A percentile compares a stretch with the other conserved stretches of the same genome.
These are phyloP conservation scores for Heterotilapia buettikoferi DNA, from an alignment of 2,113 vertebrate genomes.

Conservation along the genomic window DNA sequence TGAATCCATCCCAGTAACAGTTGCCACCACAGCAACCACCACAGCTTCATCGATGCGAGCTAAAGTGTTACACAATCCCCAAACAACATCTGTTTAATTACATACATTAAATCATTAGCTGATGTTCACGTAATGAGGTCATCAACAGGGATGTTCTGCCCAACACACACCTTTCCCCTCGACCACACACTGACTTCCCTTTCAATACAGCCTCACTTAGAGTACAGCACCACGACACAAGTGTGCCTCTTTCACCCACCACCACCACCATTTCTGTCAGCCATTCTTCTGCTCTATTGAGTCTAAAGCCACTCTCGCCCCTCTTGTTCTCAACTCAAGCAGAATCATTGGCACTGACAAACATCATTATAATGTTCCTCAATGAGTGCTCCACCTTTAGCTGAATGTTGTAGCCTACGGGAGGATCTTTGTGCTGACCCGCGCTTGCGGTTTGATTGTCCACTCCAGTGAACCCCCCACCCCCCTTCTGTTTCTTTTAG, in stretches of 20 bases:
- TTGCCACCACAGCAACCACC: neutral
- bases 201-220: neutral
- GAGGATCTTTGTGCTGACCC: conserved; percentile 42
- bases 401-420: conserved; percentile 42
- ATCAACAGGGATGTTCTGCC: neutral
- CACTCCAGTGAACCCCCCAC: neutral
- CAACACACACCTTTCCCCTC: neutral
- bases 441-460: conserved; percentile 32
- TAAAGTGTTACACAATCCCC: neutral
- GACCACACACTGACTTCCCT: neutral
- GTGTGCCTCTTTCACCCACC: neutral
- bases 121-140: conserved; percentile 7
- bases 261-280: conserved; percentile 23
- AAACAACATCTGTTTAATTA: conserved; percentile 31
- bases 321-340: conserved; percentile 57
- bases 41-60: neutral
- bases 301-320: conserved; percentile 15
- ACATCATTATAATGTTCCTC: conserved; percentile 58
- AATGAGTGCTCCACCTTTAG: conserved; percentile 55
- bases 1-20: neutral
- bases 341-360: conserved; percentile 60
- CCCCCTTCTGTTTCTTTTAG: neutral
- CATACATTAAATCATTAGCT: conserved; percentile 3
- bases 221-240: neutral
- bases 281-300: conserved; percentile 62